These are phyloP conservation scores for Psittacula cyanocephala DNA, from an alignment of 2,113 vertebrate species.

Conservation along the genomic window DNA sequence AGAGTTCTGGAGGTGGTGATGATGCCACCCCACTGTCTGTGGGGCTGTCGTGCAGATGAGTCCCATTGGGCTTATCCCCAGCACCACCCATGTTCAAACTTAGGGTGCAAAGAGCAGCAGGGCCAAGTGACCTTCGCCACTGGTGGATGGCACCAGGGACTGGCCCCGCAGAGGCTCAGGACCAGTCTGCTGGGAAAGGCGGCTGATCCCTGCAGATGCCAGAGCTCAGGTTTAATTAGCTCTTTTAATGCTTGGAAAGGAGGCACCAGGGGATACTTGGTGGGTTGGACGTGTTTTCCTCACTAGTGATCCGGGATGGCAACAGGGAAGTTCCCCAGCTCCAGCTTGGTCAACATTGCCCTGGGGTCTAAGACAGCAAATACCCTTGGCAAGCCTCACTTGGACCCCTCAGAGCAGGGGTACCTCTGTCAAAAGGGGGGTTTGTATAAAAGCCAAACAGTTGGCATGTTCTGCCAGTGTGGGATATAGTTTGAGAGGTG, in stretches of 20 bases:
- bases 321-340: not conserved
- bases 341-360: not conserved
- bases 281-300: not conserved
- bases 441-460: not conserved
- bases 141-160: not conserved
- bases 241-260: conserved; percentile 34
- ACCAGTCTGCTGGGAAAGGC: not conserved
- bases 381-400: not conserved
- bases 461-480: rapidly evolving
- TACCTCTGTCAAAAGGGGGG: not conserved
- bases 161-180: rapidly evolving
- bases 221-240: conserved; percentile 41
- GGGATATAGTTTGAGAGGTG: not conserved
- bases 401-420: not conserved
- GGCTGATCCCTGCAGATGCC: not conserved
- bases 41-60: not conserved
- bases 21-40: not conserved
- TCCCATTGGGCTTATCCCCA: not conserved
- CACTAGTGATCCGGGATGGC: not conserved
- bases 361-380: not conserved
- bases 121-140: not conserved
- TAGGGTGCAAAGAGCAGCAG: not conserved
- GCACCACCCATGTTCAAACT: not conserved
- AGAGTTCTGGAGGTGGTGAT: not conserved
- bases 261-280: not conserved